These are phyloP conservation scores for Drosophila kanekoi DNA, from an alignment of 2,888 invertebrate genomes.

Conservation along the genomic window DNA sequence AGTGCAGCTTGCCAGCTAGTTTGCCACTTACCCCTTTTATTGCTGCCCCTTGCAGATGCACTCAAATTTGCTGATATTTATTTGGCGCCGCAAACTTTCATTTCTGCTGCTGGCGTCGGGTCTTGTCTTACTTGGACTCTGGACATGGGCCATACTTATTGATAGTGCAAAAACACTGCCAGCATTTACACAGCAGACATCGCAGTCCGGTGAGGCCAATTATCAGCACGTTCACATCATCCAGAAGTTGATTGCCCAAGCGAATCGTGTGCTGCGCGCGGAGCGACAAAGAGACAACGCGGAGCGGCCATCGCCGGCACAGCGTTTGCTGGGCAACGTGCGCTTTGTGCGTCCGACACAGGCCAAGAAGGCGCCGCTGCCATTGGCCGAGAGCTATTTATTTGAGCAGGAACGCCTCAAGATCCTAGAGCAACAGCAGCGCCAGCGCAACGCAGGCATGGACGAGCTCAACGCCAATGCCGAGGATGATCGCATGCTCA, in stretches of 20 bases:
- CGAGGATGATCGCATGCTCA: slow-evolving; percentile 82
- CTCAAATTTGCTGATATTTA: slow-evolving; percentile 82
- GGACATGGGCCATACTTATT: slow-evolving; percentile 84
- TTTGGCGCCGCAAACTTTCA: slow-evolving; percentile 85
- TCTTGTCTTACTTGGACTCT: slow-evolving; percentile 81
- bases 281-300: slow-evolving; percentile 72
- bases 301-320: slow-evolving; percentile 29
- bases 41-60: slow-evolving; percentile 81
- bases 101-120: slow-evolving; percentile 81
- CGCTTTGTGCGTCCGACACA: slow-evolving; percentile 81
- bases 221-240: slow-evolving; percentile 83
- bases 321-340: slow-evolving; percentile 68
- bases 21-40: not conserved
- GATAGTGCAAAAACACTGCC: slow-evolving; percentile 64
- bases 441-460: slow-evolving; percentile 84
- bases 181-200: slow-evolving; percentile 18
- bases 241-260: slow-evolving; percentile 84
- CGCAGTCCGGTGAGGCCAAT: slow-evolving; percentile 35
- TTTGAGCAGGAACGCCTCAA: slow-evolving; percentile 85
- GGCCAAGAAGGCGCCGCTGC: slow-evolving; percentile 76
- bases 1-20: slow-evolving; percentile 6
- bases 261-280: slow-evolving; percentile 83
- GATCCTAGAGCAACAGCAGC: slow-evolving; percentile 85
- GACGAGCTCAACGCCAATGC: slow-evolving; percentile 78
- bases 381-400: slow-evolving; percentile 82